These are phyloP conservation scores for Euclidia mi DNA, from an alignment of 2,888 invertebrate species.

Conservation along the genomic window DNA sequence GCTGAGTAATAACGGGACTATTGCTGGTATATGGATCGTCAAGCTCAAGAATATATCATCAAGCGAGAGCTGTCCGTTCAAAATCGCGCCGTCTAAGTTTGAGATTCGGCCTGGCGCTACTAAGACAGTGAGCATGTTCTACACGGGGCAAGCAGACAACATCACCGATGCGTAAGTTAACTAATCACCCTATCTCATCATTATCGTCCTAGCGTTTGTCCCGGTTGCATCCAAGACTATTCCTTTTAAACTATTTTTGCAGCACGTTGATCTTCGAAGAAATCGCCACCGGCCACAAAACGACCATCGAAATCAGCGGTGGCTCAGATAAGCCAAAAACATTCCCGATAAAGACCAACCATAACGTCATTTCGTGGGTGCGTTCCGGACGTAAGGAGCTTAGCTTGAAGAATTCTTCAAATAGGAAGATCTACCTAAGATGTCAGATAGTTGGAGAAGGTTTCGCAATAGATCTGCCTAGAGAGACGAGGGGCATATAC, in stretches of 20 bases:
- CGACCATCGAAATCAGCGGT: conserved; percentile 67
- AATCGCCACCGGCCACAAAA: conserved; percentile 62
- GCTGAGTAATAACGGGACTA: conserved; percentile 72
- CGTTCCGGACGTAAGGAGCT: conserved; percentile 78
- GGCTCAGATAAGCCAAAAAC: conserved; percentile 70
- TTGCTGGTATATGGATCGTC: conserved; percentile 75
- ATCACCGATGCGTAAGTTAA: conserved; percentile 71
- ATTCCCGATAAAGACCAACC: conserved; percentile 82
- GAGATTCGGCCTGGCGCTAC: conserved; percentile 70
- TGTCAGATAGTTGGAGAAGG: conserved; percentile 82
- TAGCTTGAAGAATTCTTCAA: conserved; percentile 76
- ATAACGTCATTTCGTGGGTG: conserved; percentile 77
- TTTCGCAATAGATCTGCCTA: conserved; percentile 75
- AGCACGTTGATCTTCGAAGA: conserved; percentile 81
- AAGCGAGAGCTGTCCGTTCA: conserved; percentile 67
- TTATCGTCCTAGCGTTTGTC: too few species aligned
- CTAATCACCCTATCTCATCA: too few species aligned
- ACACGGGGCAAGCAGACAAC: conserved; percentile 70
- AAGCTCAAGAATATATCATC: conserved; percentile 59
- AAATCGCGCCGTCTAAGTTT: conserved; percentile 67
- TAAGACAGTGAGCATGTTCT: conserved; percentile 63
- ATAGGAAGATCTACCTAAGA: conserved; percentile 75
- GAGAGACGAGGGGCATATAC: conserved; percentile 72
- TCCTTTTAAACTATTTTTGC: too few species aligned
- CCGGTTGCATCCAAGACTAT: too few species aligned